phyloP scores from a whole-genome alignment of 2,113 vertebrate species.

The Indri indri region DNA sequence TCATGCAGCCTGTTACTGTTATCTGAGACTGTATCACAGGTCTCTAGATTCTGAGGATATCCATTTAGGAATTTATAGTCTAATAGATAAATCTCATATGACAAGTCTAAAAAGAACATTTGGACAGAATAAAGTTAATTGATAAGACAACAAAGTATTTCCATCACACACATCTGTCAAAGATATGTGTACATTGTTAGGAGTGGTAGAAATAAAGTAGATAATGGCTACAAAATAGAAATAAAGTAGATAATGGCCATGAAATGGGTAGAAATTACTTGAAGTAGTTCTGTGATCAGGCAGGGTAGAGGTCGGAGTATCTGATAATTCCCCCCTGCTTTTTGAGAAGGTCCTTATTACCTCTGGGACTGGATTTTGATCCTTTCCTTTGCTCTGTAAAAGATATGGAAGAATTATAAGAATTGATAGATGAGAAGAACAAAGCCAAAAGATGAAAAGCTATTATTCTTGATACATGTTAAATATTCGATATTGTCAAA shows the following conservation, averaged over 20 bases:
- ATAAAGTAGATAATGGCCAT: not conserved
- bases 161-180: not conserved
- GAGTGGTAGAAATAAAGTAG: not conserved
- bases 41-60: not conserved
- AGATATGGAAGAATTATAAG: not conserved
- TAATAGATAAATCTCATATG: not conserved
- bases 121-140: conserved; percentile 14
- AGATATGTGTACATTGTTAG: not conserved
- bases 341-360: not conserved
- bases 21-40: not conserved
- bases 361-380: not conserved
- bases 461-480: not conserved
- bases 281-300: not conserved
- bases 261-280: not conserved
- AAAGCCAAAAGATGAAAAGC: not conserved
- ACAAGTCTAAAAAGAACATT: not conserved
- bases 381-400: conserved; percentile 5
- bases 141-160: not conserved
- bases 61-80: conserved; percentile 4
- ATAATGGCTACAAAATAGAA: too few species aligned
- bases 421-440: not conserved
- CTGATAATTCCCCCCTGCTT: not conserved
- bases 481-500: conserved; percentile 24
- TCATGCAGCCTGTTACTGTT: not conserved
- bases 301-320: not conserved